A percentile compares a stretch with the other conserved stretches of the same genome.
Conservation (phyloP, 2,888 invertebrate genomes). For the Plagodis dolabraria region DNA sequence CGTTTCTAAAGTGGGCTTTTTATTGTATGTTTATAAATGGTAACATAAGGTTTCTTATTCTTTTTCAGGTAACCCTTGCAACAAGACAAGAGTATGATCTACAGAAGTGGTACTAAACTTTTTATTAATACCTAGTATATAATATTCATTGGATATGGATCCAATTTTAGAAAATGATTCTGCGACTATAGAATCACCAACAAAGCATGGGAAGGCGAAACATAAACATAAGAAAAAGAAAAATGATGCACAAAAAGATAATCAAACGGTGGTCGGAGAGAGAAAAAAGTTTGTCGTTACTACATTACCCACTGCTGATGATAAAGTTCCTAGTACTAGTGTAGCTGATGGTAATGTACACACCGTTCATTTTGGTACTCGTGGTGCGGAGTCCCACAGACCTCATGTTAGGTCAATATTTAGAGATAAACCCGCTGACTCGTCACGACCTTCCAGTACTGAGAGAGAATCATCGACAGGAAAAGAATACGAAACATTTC, state of each 20-base stretch:
- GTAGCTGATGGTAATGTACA: conserved; percentile 72
- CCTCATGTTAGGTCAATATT: conserved; percentile 78
- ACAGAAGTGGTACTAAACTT: conserved; percentile 58
- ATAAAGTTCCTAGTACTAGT: conserved; percentile 63
- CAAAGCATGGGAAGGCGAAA: conserved; percentile 74
- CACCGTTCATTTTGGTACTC: conserved; percentile 80
- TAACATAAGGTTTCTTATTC: conserved; percentile 31
- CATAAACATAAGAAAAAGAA: conserved; percentile 77
- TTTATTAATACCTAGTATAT: conserved; percentile 44
- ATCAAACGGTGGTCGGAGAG: conserved; percentile 76
- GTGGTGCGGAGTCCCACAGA: conserved; percentile 76
- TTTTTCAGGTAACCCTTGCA: conserved; percentile 64
- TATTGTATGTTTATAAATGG: not conserved
- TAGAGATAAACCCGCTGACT: conserved; percentile 67
- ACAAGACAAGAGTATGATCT: conserved; percentile 63
- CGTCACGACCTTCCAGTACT: conserved; percentile 70
- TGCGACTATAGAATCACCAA: conserved; percentile 68
- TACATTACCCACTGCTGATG: conserved; percentile 66
- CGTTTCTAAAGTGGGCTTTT: no score
- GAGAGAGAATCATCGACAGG: conserved; percentile 66
- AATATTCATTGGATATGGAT: conserved; percentile 65
- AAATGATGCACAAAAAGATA: conserved; percentile 60
- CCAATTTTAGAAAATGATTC: conserved; percentile 82
- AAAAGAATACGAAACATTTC: conserved; percentile 81
- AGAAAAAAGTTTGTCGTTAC: conserved; percentile 76